These are phyloP conservation scores for Pitta sordida DNA, from an alignment of 2,113 vertebrate species.

Conservation along the genomic window DNA sequence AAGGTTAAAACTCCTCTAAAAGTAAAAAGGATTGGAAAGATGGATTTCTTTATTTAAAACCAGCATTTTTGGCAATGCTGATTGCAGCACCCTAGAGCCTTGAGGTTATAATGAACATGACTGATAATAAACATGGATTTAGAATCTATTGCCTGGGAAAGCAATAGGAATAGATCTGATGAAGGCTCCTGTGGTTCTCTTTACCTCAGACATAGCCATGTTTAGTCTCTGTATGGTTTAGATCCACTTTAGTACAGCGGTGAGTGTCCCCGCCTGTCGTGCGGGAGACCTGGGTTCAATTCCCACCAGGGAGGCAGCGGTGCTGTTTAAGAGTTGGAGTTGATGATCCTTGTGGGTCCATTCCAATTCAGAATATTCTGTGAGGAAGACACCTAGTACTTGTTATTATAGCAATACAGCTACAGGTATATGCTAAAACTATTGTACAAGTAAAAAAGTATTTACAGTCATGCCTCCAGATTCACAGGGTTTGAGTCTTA, in stretches of 20 bases:
- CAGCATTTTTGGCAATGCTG: background rate
- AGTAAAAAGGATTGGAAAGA: conserved; percentile 9
- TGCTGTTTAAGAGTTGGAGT: too few species aligned
- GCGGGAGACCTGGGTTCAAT: too few species aligned
- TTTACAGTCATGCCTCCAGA: too few species aligned
- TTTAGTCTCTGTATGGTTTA: background rate
- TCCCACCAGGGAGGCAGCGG: too few species aligned
- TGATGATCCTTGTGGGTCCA: too few species aligned
- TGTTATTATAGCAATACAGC: background rate
- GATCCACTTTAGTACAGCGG: too few species aligned
- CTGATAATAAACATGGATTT: background rate
- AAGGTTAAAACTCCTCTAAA: background rate
- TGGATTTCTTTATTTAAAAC: conserved; percentile 30
- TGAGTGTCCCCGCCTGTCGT: too few species aligned
- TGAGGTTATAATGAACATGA: background rate
- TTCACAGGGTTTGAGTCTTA: too few species aligned
- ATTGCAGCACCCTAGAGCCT: background rate
- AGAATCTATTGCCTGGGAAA: background rate
- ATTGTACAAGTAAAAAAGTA: too few species aligned
- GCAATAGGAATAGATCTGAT: background rate
- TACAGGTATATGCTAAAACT: background rate
- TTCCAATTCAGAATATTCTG: too few species aligned
- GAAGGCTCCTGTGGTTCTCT: background rate
- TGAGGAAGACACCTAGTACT: too few species aligned
- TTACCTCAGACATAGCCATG: background rate